Evolutionary conservation across 1,140 invertebrate species (phyloP), one percentile per base, ranked within the genome.

Genomic region (Cherax quadricarinatus): DNA sequence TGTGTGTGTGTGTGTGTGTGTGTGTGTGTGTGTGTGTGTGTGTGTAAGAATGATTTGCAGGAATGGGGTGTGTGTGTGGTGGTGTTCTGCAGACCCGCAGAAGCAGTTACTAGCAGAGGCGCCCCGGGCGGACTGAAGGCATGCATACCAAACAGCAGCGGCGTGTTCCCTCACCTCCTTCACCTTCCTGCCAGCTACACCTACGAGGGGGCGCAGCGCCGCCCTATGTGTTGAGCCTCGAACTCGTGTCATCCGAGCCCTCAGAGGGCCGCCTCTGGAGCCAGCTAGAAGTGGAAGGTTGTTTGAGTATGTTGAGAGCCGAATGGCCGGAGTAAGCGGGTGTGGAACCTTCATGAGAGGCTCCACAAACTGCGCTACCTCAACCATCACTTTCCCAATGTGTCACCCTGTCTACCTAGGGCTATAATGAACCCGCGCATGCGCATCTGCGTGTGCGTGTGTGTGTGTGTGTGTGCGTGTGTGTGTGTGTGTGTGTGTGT

Each of bases 31-130:
- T 62, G 82, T 62, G 62, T 84, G 82, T 62, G 30, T 41, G 30
- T 41, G 30, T 41, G 30, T 41, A 41, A 41, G 30, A 41, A 41
- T 41, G 30, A 41, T 84, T 84, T 84, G 82, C 82, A 24, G 62
- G 82, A 84, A 84, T 84, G 62, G 62, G 62, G 82, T 84, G 60
- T 84, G 82, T 41, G 30, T 41, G 30, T 41, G 30, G 30, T 84
- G 82, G 82, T 62, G 82, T 53, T 84, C 82, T 24, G 82, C 30
- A 57, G 82, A 57, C 82, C 82, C 57, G 82, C 82, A 84, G 82
- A 60, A 84, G 82, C 82, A 84, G 82, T 62, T 62, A 84, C 82
- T 84, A 84, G 82, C 82, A 84, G 82, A 84, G 82, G 82, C 24
- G 82, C 82, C 82, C n/a, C 21, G 41, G 82, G 82, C 82, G 82